Conservation (phyloP, 2,113 vertebrate species). For the Ctenomys sociabilis region DNA sequence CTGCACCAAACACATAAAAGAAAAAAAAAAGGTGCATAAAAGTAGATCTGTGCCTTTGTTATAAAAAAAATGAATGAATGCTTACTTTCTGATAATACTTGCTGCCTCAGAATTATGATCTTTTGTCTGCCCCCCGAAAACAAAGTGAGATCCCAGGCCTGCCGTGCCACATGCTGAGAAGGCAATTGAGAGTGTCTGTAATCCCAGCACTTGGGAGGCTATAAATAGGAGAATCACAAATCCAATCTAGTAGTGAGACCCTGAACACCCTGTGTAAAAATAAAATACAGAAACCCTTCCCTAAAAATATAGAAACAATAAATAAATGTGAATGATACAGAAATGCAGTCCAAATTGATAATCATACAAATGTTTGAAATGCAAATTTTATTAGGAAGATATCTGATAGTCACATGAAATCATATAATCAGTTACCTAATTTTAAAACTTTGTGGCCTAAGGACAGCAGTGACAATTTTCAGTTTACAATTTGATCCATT, state of each 20-base stretch:
- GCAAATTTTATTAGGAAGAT: constrained; percentile 65
- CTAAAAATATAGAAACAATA: too few species aligned
- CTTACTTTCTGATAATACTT: constrained; percentile 23
- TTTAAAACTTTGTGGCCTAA: constrained; percentile 3
- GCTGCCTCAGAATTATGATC: not conserved
- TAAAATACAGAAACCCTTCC: too few species aligned
- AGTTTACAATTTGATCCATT: not conserved
- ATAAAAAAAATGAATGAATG: not conserved
- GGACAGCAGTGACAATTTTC: not conserved
- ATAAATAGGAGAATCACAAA: too few species aligned
- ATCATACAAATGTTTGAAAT: constrained; percentile 29
- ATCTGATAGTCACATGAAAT: not conserved
- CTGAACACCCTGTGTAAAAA: too few species aligned
- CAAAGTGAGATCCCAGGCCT: not conserved
- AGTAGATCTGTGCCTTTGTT: not conserved
- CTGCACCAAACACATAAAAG: too few species aligned
- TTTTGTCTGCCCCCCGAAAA: not conserved
- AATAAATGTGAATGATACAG: not conserved
- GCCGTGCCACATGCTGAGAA: too few species aligned
- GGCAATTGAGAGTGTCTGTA: too few species aligned
- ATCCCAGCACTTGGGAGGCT: too few species aligned
- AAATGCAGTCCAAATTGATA: constrained; percentile 4
- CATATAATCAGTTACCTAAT: constrained; percentile 32
- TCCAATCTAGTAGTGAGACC: too few species aligned
- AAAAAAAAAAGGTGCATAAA: not conserved